These are phyloP conservation scores for Steinernema scapterisci DNA, from an alignment of 2,888 invertebrate species.

Conservation along the genomic window DNA sequence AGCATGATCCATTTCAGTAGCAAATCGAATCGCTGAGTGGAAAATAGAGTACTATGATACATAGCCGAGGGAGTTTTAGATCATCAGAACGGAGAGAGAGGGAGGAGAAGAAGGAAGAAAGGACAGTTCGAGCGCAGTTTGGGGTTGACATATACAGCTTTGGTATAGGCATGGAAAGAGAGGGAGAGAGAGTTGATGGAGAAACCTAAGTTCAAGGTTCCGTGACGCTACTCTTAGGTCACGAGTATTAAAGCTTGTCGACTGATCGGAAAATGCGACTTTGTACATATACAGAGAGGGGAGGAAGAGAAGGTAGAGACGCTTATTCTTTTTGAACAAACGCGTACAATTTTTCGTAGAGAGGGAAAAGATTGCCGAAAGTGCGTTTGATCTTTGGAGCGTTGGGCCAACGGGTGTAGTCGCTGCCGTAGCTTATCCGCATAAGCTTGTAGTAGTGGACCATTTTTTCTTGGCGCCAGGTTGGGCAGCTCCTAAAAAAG, in stretches of 20 bases:
- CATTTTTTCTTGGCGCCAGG: slow-evolving; percentile 59
- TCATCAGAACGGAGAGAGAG: neutral
- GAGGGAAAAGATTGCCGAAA: slow-evolving; percentile 52
- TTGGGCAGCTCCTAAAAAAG: slow-evolving; percentile 49
- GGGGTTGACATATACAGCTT: slow-evolving; percentile 27
- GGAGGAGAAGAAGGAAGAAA: neutral
- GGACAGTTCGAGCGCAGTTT: neutral
- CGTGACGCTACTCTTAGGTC: too few relatives aligned
- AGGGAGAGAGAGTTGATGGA: neutral
- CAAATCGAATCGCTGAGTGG: slow-evolving; percentile 29
- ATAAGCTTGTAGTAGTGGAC: slow-evolving; percentile 62
- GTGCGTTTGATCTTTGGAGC: slow-evolving; percentile 50
- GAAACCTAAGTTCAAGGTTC: too few relatives aligned
- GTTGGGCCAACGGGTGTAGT: slow-evolving; percentile 56
- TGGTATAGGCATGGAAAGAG: slow-evolving; percentile 30
- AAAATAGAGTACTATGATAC: slow-evolving; percentile 12
- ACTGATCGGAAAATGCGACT: slow-evolving; percentile 13
- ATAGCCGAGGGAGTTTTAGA: slow-evolving; percentile 25
- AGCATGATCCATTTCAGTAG: slow-evolving; percentile 30
- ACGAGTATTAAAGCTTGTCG: slow-evolving; percentile 18
- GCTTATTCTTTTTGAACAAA: slow-evolving; percentile 39
- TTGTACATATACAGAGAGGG: slow-evolving; percentile 1
- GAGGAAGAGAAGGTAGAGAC: neutral
- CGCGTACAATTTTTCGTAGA: slow-evolving; percentile 59
- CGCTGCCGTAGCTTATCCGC: slow-evolving; percentile 56